A percentile compares a stretch with the other conserved stretches of the same genome.
phyloP scores from a whole-genome alignment of 2,888 invertebrate species.

The Germaria angustata region DNA sequence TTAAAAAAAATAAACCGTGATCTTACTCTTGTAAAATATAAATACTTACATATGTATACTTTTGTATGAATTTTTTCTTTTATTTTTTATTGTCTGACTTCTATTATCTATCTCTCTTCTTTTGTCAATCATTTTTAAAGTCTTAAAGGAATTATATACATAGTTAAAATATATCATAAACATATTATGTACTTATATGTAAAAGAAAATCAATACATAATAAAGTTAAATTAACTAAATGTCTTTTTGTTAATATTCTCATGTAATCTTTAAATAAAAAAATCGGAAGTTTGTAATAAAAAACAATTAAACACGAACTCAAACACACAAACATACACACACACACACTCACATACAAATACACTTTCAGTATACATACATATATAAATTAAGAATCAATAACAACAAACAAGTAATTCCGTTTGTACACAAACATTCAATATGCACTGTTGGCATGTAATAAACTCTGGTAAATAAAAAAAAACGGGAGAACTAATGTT shows the following conservation, averaged over 20 bases:
- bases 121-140: not conserved
- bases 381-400: constrained; percentile 26
- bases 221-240: constrained; percentile 55
- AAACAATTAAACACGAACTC: constrained; percentile 11
- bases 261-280: constrained; percentile 45
- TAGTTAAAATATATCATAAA: constrained; percentile 58
- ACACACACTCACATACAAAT: not conserved
- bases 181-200: constrained; percentile 44
- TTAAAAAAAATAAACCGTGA: not conserved
- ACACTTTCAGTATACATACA: constrained; percentile 20
- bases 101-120: not conserved
- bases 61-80: too few species aligned
- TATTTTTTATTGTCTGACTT: not conserved
- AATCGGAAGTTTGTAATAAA: constrained; percentile 19
- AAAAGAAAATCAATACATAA: constrained; percentile 16
- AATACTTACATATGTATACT: too few species aligned
- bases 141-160: constrained; percentile 17
- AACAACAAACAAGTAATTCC: constrained; percentile 9
- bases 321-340: not conserved
- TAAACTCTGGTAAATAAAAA: too few species aligned
- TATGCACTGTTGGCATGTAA: not conserved
- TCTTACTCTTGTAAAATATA: not conserved
- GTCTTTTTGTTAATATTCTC: constrained; percentile 59
- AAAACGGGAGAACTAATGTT: too few species aligned
- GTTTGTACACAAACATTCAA: not conserved